Evolutionary conservation across 2,888 invertebrate species (phyloP).

Genomic region (Hypsopygia costalis): DNA sequence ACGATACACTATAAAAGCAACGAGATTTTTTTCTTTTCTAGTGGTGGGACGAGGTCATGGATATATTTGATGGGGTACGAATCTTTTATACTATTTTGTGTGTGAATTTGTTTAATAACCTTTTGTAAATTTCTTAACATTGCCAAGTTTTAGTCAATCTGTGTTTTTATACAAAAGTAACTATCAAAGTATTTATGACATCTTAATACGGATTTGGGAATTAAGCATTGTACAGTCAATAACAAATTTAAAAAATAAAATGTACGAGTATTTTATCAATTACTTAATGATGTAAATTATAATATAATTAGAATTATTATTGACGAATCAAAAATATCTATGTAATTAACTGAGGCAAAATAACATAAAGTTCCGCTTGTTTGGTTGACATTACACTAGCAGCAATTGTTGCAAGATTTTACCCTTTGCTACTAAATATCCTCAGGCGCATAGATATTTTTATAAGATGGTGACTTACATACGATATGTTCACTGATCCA

Average conservation of each 20-base stretch:
- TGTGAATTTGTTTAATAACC: constrained; percentile 60
- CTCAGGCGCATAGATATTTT: constrained; percentile 8
- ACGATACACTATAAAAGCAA: constrained; percentile 35
- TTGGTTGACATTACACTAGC: too few species aligned
- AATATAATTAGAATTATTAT: not conserved
- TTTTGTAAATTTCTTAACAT: constrained; percentile 23
- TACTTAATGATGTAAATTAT: not conserved
- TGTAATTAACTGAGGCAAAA: not conserved
- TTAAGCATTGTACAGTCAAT: constrained; percentile 1
- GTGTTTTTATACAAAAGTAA: constrained; percentile 1
- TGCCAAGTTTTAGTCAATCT: constrained; percentile 12
- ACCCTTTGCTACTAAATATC: constrained; percentile 12
- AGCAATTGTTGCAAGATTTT: not conserved
- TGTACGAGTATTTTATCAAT: not conserved
- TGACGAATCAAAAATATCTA: constrained; percentile 2
- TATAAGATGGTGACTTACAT: not conserved
- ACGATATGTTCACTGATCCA: constrained; percentile 26
- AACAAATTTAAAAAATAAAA: constrained; percentile 2
- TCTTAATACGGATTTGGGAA: not conserved
- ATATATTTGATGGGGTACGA: constrained; percentile 97
- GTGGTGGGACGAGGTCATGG: constrained; percentile 98
- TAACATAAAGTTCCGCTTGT: too few species aligned
- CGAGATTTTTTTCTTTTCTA: constrained; percentile 85
- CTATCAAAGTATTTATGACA: not conserved
- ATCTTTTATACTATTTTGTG: constrained; percentile 64